Conservation (phyloP, 2,797 vertebrate genomes). For the Coracias cyanogaster region DNA sequence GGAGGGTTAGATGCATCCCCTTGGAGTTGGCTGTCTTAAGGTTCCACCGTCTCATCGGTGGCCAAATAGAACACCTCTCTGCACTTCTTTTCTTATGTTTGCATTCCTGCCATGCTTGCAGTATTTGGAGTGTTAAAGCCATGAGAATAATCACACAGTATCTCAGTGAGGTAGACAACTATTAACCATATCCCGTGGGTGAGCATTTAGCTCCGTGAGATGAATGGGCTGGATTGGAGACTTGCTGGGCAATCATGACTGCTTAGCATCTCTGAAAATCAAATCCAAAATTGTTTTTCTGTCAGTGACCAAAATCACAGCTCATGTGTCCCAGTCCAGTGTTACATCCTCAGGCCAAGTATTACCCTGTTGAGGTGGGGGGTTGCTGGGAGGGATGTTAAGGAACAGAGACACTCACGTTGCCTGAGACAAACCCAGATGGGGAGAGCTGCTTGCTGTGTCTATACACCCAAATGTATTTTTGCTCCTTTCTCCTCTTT, state of each 20-base stretch:
- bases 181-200: accelerated
- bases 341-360: neutral
- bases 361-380: accelerated
- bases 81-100: neutral
- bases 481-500: neutral
- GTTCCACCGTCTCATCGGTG: neutral
- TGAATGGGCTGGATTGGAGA: neutral
- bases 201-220: neutral
- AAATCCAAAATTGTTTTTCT: neutral
- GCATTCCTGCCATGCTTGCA: neutral
- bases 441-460: neutral
- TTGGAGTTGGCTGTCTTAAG: neutral
- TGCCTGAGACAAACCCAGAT: neutral
- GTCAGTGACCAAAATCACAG: neutral
- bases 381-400: neutral
- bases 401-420: neutral
- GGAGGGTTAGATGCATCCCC: neutral
- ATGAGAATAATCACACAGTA: neutral
- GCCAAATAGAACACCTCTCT: neutral
- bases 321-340: neutral
- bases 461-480: neutral
- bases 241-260: neutral
- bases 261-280: neutral
- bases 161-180: neutral
- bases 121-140: neutral